Evolutionary conservation across 2,113 vertebrate genomes (phyloP), one percentile per base, ranked within the genome.

Genomic region (Malurus alboscapulatus): DNA sequence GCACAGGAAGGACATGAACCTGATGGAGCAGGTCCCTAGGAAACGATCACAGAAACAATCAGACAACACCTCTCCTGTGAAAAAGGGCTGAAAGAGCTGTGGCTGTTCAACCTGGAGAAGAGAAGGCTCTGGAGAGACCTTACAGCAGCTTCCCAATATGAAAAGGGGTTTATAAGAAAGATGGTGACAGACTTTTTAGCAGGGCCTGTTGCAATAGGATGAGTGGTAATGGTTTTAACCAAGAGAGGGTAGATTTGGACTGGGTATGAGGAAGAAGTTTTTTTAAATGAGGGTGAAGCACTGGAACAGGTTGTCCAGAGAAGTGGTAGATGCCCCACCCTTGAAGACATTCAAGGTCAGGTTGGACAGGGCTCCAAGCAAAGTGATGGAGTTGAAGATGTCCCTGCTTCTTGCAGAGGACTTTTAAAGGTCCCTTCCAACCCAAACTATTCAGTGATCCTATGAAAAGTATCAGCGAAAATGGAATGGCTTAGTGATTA

Each of bases 301-400:
- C 22, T 34, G 36, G 27, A 55, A 91, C 12, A 57, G 10, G 12
- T 4, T 81, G 10, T 29, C 36, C 50, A 38, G 36, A 63, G 38
- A 51, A 17, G 10, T 8, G 7, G 10, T n/a, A 74, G 40, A 68
- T 59, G 13, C 5, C 53, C 21, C 62, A 75, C 45, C 27, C 48
- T 32, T 45, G 44, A 61, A 55, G n/a, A 57, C 48, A 51, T 34
- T 57, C 10, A 51, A 34, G 19, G 17, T n/a, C 55, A 69, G 50
- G 8, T 1, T 51, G 13, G n/a, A 47, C 6, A 14, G 27, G 24
- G 15, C 29, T 88, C 10, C 0, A 0, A 73, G 15, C 34, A 54
- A 44, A 36, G 9, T 22, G 40, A 38, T 26, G 5, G 14, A 55
- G 17, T 10, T 66, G 22, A 66, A 12, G 29, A 30, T 19, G 12